Evolutionary conservation across 2,113 vertebrate genomes (phyloP).

Genomic region (Lanius ludovicianus): DNA sequence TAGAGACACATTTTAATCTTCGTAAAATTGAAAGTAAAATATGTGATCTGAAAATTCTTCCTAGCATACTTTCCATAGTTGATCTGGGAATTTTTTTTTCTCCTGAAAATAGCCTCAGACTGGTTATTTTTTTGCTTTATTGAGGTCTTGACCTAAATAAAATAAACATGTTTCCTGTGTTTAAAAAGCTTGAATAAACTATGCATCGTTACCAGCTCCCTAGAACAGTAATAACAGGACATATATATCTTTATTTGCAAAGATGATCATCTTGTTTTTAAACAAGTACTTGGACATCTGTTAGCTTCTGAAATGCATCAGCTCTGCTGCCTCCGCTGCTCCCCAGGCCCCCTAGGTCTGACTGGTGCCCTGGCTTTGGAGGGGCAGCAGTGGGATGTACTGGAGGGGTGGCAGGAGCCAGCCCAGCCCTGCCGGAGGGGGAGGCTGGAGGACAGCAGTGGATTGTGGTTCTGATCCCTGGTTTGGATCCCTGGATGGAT

Average conservation of each 20-base stretch:
- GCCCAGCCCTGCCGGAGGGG: rapidly evolving
- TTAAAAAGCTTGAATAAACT: not conserved
- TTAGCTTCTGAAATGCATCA: not conserved
- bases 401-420: not conserved
- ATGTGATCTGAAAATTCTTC: not conserved
- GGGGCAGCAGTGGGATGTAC: not conserved
- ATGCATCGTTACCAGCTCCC: not conserved
- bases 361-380: rapidly evolving
- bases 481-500: rapidly evolving
- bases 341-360: rapidly evolving
- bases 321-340: not conserved
- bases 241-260: not conserved
- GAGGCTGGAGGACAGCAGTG: too few relatives aligned
- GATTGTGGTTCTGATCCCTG: rapidly evolving
- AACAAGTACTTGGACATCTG: not conserved
- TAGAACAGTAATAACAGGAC: not conserved
- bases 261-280: not conserved
- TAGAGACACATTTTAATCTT: not conserved
- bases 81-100: not conserved
- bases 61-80: not conserved
- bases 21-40: not conserved
- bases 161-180: not conserved
- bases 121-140: not conserved
- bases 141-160: slow-evolving; percentile 1
- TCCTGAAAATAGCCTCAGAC: not conserved